Evolutionary conservation across 2,797 vertebrate genomes (phyloP).

Genomic region (Chelon labrosus): DNA sequence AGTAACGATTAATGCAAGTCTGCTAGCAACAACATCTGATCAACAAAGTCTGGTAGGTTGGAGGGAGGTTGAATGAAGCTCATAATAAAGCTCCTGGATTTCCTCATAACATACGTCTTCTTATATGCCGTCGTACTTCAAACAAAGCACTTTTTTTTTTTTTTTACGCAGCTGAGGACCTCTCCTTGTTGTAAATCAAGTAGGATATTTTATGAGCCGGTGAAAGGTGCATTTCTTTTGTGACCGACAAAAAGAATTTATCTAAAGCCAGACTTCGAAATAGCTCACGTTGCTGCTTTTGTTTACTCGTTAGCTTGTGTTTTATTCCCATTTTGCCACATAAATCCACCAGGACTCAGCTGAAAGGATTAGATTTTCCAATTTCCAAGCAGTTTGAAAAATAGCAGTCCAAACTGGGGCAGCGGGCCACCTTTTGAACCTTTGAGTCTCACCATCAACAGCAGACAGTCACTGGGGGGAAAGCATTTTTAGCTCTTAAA

Average conservation of each 20-base stretch:
- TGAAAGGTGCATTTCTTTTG: too few species aligned
- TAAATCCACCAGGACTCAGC: conserved; percentile 22
- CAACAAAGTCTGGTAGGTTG: too few species aligned
- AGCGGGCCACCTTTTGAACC: conserved; percentile 54
- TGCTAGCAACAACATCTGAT: too few species aligned
- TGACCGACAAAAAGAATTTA: too few species aligned
- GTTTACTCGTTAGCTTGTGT: conserved; percentile 28
- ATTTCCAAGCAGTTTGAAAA: conserved; percentile 49
- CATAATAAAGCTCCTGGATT: too few species aligned
- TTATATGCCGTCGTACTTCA: neutral
- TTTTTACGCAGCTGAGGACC: neutral
- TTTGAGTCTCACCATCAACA: conserved; percentile 44
- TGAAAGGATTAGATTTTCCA: conserved; percentile 43
- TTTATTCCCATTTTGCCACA: conserved; percentile 19
- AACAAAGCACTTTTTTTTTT: neutral
- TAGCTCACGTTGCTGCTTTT: conserved; percentile 4
- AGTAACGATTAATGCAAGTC: too few species aligned
- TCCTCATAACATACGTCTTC: too few species aligned
- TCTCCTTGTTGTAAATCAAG: too few species aligned
- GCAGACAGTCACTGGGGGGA: conserved; percentile 41
- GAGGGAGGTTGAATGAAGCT: too few species aligned
- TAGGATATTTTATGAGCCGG: too few species aligned
- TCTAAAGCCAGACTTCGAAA: neutral
- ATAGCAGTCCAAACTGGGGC: conserved; percentile 55
- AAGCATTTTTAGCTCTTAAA: conserved; percentile 21